Base-by-base conservation (phyloP, 2,113 vertebrate species). In the Rhea americana region DNA sequence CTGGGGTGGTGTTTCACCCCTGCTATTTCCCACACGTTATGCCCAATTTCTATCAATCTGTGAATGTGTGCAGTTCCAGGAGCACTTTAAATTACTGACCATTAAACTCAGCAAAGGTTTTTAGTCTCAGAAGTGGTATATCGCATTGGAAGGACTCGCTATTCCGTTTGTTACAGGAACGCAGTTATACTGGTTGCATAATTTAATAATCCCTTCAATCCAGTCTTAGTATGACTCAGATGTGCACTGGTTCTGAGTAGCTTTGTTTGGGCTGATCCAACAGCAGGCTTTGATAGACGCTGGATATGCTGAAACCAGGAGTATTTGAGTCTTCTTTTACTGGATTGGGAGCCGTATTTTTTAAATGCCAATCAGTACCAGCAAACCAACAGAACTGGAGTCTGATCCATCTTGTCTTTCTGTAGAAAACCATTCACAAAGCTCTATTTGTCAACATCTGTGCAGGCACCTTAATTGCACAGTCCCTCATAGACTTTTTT, bases 401-500 rank as follows among this genome's bases (percentile, higher is more conserved):
- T 51, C 68, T 72, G 48, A 13, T 53, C 58, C 5, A 9, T 13
- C 12, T 77, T 43, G 5, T 21, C 39, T 74, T 77, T 48, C 28
- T 24, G 7, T n/a, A 21, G 41, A 8, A 32, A 50, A 62, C 9
- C 48, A 24, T 26, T 71, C 35, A 67, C 59, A 80, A 26, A n/a
- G 47, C 41, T 78, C 65, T 0, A 0, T 53, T 89, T 24, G 37
- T 30, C 55, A 58, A 17, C 55, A 58, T 58, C 55, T 32, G 9
- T 58, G 55, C 55, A 58, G 55, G 30, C 16, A 32, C 30, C 30
- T 32, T 58, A 15, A 30, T 56, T 56, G 11, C 32, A 7, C 0
- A 2, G 4, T 39, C 66, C 11, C 55, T 86, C 77, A 59, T n/a
- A 51, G 39, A 6, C 16, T 17, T 4, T 32, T 0, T 4, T 4